phyloP scores from a whole-genome alignment of 2,797 vertebrate genomes.

The Pseudochirops corinnae region DNA sequence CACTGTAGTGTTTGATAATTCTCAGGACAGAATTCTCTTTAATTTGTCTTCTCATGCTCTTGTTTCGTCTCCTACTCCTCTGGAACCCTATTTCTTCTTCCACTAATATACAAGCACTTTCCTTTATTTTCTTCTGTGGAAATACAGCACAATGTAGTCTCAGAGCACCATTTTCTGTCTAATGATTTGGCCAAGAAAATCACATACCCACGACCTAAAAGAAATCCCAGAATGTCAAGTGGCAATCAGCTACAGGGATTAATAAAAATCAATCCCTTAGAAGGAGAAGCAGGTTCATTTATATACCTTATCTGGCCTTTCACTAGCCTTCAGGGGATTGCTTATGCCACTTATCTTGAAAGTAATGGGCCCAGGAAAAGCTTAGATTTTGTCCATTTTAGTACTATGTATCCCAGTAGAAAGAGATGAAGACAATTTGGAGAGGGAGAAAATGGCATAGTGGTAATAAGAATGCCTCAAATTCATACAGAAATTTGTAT shows the following conservation, averaged over 20 bases:
- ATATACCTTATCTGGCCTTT: not conserved
- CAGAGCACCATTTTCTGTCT: not conserved
- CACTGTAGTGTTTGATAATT: not conserved
- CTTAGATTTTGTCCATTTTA: not conserved
- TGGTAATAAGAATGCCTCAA: not conserved
- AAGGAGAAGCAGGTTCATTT: slow-evolving; percentile 18
- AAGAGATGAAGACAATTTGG: not conserved
- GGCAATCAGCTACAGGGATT: not conserved
- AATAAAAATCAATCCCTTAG: slow-evolving; percentile 30
- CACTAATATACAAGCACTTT: not conserved
- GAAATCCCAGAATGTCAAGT: not conserved
- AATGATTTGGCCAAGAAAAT: not conserved
- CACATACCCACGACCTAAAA: not conserved
- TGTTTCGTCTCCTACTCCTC: not conserved
- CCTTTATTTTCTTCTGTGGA: slow-evolving; percentile 13
- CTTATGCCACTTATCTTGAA: not conserved
- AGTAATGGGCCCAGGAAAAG: not conserved
- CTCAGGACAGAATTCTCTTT: not conserved
- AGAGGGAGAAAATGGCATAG: not conserved
- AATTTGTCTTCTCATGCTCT: not conserved
- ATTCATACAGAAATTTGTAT: not conserved
- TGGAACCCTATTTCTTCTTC: not conserved
- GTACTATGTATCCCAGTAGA: not conserved
- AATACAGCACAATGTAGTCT: not conserved
- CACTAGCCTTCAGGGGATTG: not conserved